Evolutionary conservation across 2,797 vertebrate genomes (phyloP).

Genomic region (Oreochromis mossambicus): DNA sequence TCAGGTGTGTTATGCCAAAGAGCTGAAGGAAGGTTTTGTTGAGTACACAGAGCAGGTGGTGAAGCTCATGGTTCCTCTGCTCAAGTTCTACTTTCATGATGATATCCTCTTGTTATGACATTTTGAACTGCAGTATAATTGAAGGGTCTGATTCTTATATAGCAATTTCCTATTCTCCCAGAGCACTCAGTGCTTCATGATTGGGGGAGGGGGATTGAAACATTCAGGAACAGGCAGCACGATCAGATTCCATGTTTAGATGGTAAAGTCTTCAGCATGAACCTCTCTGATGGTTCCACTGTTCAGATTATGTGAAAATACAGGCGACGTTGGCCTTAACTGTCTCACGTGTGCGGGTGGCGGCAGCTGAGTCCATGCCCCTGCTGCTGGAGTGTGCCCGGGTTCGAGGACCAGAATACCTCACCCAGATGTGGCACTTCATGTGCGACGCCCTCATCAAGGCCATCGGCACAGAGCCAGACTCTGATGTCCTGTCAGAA

Average conservation of each 20-base stretch:
- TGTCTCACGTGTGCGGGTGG: slow-evolving; percentile 87
- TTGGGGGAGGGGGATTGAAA: rapidly evolving
- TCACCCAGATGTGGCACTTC: slow-evolving; percentile 99
- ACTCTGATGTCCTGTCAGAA: slow-evolving; percentile 96
- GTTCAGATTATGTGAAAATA: not conserved
- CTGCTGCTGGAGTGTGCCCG: slow-evolving; percentile 92
- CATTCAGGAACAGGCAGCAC: not conserved
- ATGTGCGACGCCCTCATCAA: slow-evolving; percentile 99
- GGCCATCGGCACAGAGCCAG: slow-evolving; percentile 95
- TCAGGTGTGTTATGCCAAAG: slow-evolving; percentile 98
- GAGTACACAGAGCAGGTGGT: slow-evolving; percentile 98
- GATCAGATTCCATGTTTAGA: not conserved
- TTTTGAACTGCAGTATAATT: not conserved
- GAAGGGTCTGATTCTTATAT: not conserved
- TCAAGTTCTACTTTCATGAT: slow-evolving; percentile 99
- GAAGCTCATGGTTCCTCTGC: slow-evolving; percentile 96
- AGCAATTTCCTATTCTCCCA: not conserved
- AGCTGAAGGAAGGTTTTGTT: slow-evolving; percentile 97
- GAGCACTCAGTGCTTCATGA: not conserved
- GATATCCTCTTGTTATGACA: slow-evolving; percentile 86
- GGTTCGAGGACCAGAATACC: slow-evolving; percentile 93
- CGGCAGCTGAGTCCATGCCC: slow-evolving; percentile 96
- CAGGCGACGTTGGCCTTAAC: slow-evolving; percentile 68
- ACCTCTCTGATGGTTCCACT: not conserved
- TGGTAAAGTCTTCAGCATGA: not conserved